Conservation (phyloP, 2,797 vertebrate genomes). For the Paramormyrops hopkinsi region DNA sequence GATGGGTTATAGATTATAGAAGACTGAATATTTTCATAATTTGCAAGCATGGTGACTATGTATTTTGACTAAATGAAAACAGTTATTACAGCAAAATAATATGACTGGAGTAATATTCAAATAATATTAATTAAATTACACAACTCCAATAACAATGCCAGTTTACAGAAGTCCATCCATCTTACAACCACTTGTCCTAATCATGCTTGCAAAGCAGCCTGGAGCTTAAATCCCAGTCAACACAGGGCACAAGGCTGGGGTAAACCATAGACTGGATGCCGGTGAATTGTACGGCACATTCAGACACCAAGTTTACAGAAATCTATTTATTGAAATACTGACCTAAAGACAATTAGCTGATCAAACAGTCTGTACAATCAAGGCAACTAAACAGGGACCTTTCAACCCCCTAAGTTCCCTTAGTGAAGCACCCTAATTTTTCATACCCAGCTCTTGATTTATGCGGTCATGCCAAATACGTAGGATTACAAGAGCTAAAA, state of each 20-base stretch:
- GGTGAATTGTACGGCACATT: neutral
- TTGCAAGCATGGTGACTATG: neutral
- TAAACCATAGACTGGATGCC: neutral
- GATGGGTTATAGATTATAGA: neutral
- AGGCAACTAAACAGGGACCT: neutral
- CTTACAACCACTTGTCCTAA: neutral
- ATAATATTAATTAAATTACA: neutral
- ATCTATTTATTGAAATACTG: neutral
- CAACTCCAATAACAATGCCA: neutral
- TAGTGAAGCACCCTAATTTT: neutral
- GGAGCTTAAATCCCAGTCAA: neutral
- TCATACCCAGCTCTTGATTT: neutral
- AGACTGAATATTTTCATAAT: neutral
- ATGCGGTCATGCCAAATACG: neutral
- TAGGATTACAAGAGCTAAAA: neutral
- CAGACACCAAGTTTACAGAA: neutral
- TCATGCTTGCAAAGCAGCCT: neutral
- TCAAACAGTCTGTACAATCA: neutral
- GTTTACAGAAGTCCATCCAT: neutral
- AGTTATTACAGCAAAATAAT: neutral
- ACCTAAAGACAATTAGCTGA: neutral
- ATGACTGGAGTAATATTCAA: neutral
- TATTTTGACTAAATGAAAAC: neutral
- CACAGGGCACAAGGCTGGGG: neutral
- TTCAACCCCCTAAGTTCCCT: neutral